Evolutionary conservation across 2,797 vertebrate species (phyloP), one percentile per base, ranked within the genome.

Genomic region (Vultur gryphus): DNA sequence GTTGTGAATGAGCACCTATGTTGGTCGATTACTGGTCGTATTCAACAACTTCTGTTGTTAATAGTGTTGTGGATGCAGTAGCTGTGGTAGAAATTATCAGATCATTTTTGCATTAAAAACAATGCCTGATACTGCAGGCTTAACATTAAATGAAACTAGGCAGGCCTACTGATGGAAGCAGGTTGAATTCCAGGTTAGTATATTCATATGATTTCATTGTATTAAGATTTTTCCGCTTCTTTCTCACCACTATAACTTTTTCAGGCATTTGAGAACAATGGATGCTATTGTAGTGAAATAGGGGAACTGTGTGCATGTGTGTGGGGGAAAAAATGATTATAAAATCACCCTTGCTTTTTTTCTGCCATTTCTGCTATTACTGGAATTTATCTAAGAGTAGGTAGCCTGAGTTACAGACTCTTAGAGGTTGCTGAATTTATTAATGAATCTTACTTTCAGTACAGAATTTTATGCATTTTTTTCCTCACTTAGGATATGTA

Each of bases 1-100:
- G 11, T 18, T 20, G 28, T 11, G 51, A 64, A 18, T 59, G 33
- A 77, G 17, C 15, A 33, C 33, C 33, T 77, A 3, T 43, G 17
- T 44, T 3, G 0, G 10, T 37, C 1, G 1, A 4, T 51, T 39
- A 7, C 25, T 72, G 44, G 12, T 43, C 4, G 5, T 59, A 24
- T 10, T 82, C 44, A 46, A 6, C 35, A 59, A 2, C 39, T 77
- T 78, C 19, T 73, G 11, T 44, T 88, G 55, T 29, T 75, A 55
- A 31, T 21, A 58, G 17, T n/a, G 55, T 66, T 77, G 43, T 72
- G 48, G 48, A 37, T 80, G 54, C 29, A 24, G 48, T 57, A 71
- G 37, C n/a, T 37, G 12, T 37, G 39, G 31, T 44, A 67, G 64
- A 84, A 87, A 48, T 84, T 66, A 44, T 26, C 26, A 37, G 26